Evolutionary conservation across 2,113 vertebrate species (phyloP).

Genomic region (Pimephales promelas): DNA sequence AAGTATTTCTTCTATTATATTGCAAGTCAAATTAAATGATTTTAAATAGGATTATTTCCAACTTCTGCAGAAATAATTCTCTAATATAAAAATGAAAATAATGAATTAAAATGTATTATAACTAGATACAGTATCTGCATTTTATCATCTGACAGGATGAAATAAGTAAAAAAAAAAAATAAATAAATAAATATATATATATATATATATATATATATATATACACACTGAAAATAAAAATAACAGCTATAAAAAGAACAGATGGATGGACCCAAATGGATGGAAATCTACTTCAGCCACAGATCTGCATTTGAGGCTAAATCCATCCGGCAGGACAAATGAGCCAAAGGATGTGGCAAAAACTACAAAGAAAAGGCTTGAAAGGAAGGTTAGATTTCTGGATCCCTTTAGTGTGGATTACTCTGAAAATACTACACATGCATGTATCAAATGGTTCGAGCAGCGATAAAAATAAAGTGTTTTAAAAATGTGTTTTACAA

Average conservation of each 20-base stretch:
- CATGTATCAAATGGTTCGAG: not conserved
- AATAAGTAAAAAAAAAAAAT: too few relatives aligned
- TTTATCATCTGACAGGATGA: too few relatives aligned
- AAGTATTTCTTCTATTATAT: not conserved
- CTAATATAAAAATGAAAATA: not conserved
- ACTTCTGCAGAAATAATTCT: not conserved
- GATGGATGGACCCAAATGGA: not conserved
- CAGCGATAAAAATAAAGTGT: not conserved
- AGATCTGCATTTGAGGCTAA: not conserved
- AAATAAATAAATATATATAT: too few relatives aligned
- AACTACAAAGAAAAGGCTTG: not conserved
- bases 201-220: too few relatives aligned
- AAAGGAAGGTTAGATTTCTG: not conserved
- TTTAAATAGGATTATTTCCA: not conserved
- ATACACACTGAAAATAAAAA: not conserved
- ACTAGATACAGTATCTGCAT: too few relatives aligned
- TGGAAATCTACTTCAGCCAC: not conserved
- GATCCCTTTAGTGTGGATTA: not conserved
- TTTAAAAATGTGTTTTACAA: slow-evolving; percentile 22
- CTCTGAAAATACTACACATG: not conserved
- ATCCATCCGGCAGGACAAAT: not conserved
- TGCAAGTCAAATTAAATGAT: not conserved
- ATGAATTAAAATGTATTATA: too few relatives aligned
- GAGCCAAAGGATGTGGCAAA: not conserved
- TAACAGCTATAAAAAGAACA: not conserved